Base-by-base conservation (phyloP, 2,888 invertebrate species). In the Limnephilus rhombicus region DNA sequence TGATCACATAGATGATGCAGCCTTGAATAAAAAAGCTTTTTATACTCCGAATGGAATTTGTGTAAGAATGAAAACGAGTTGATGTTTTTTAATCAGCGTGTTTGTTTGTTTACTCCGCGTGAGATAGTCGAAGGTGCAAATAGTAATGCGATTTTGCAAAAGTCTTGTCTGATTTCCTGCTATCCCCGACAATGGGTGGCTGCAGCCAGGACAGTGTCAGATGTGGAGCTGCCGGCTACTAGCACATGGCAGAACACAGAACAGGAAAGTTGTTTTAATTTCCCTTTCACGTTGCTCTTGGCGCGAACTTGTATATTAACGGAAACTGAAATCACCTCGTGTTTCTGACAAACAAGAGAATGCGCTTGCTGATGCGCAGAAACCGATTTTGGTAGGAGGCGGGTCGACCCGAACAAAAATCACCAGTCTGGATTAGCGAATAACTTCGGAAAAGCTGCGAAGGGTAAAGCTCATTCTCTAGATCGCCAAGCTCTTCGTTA, bases 181-280 rank as follows among this genome's bases (percentile, higher is more conserved):
- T 83, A n/a, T 41, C 83, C 37, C 24, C 2, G 37, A 18, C 18
- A 41, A 12, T 29, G 29, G 15, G 49, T 45, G 24, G 49, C 41
- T 24, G 86, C 68, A 68, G 45, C 29, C 86, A 29, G 86, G 86
- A 45, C 86, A 86, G 86, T 86, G 86, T 86, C 86, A 86, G 49
- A 86, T 29, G 86, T 41, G 86, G 45, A 15, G 68, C 31, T 29
- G 24, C 34, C 9, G 34, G 18, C 34, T 18, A 7, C 31, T 31
- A 34, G 87, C 87, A 87, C 29, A 86, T 86, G 85, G 85, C 85
- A 29, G 41, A 37, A 41, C 80, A 11, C 80, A 29, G 80, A 85
- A 87, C 89, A 89, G 81, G 89, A 89, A 89, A 89, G 89, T 89
- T 81, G 81, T 81, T 89, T 89, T 81, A 89, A 81, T 89, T 89